Conservation (phyloP, 2,888 invertebrate species). For the Rotaria sp. region DNA sequence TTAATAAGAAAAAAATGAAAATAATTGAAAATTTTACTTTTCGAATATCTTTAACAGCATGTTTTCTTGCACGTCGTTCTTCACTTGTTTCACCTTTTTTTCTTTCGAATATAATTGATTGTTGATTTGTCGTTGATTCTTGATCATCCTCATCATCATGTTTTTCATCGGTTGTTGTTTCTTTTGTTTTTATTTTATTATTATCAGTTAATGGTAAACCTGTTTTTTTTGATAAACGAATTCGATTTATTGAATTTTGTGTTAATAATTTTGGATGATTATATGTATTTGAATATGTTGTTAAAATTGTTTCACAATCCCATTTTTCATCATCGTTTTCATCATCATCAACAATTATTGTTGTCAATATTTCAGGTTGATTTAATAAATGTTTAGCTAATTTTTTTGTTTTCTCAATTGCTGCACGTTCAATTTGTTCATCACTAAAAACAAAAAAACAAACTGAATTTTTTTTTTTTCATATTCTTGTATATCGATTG, state of each 20-base stretch:
- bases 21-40: constrained; percentile 37
- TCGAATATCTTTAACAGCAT: constrained; percentile 50
- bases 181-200: not conserved
- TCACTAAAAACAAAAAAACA: not conserved
- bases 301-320: constrained; percentile 84
- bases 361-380: not conserved
- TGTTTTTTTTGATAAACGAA: constrained; percentile 42
- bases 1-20: constrained; percentile 40
- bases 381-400: not conserved
- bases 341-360: not conserved
- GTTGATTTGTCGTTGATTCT: too few species aligned
- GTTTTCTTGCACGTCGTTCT: constrained; percentile 49
- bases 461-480: too few species aligned
- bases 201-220: constrained; percentile 44
- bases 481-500: too few species aligned
- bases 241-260: constrained; percentile 30
- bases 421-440: not conserved
- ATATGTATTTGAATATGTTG: constrained; percentile 77
- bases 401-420: not conserved
- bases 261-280: constrained; percentile 67
- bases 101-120: constrained; percentile 57
- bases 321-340: constrained; percentile 64
- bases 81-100: constrained; percentile 49
- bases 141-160: constrained; percentile 45
- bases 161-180: constrained; percentile 46